Evolutionary conservation across 2,113 vertebrate genomes (phyloP).

Genomic region (Pluvialis apricaria): DNA sequence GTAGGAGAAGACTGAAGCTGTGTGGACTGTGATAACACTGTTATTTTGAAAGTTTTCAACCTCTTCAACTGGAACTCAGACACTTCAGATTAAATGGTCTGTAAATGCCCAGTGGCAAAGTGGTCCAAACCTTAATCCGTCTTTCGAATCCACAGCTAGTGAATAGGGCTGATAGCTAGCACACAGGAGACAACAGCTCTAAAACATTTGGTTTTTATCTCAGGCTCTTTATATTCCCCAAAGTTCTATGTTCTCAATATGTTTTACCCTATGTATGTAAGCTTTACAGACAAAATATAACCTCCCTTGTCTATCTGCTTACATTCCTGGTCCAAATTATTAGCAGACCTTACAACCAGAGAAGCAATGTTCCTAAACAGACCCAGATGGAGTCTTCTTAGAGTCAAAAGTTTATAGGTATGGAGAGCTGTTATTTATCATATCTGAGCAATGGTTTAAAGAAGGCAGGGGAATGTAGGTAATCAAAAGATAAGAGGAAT

Average conservation of each 20-base stretch:
- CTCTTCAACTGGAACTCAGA: background rate
- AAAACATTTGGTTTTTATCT: conserved; percentile 12
- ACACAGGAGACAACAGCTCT: background rate
- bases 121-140: background rate
- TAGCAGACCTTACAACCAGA: conserved; percentile 45
- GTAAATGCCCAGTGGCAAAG: background rate
- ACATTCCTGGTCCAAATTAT: conserved; percentile 45
- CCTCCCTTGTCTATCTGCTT: conserved; percentile 2
- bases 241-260: conserved; percentile 24
- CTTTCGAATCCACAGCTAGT: background rate
- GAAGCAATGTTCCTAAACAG: conserved; percentile 32
- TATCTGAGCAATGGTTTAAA: background rate
- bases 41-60: background rate
- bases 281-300: conserved; percentile 45
- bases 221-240: conserved; percentile 3
- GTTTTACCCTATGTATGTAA: conserved; percentile 10
- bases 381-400: background rate
- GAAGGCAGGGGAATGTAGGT: background rate
- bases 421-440: conserved; percentile 19
- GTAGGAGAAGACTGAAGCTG: background rate
- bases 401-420: conserved; percentile 42
- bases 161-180: background rate
- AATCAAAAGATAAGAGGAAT: conserved; percentile 31
- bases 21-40: background rate
- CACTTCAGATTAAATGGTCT: background rate